Evolutionary conservation across 2,113 vertebrate genomes (phyloP).

Genomic region (Rhinoptilus africanus): DNA sequence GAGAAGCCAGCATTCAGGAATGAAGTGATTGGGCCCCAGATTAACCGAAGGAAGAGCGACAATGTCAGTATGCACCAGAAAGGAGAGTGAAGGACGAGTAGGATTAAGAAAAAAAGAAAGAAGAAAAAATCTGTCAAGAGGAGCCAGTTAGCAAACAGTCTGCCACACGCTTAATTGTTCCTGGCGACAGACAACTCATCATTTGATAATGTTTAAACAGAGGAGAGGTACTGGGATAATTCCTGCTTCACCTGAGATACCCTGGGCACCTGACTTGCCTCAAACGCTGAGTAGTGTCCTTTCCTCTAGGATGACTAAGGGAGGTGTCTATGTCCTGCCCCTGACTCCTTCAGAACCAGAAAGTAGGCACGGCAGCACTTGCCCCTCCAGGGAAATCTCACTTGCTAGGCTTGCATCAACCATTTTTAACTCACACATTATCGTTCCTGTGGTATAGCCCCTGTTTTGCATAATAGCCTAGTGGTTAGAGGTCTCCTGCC

Average conservation of each 20-base stretch:
- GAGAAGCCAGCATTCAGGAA: background rate
- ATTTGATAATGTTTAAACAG: background rate
- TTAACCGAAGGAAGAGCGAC: background rate
- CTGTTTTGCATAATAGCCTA: background rate
- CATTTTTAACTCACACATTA: background rate
- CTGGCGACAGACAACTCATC: background rate
- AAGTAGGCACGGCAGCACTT: background rate
- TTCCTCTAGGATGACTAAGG: background rate
- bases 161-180: background rate
- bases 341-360: background rate
- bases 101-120: background rate
- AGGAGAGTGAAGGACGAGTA: background rate
- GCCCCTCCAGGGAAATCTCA: background rate
- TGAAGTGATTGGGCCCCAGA: rapidly evolving
- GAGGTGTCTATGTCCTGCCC: background rate
- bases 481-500: background rate
- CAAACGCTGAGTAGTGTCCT: background rate
- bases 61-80: background rate
- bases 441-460: background rate
- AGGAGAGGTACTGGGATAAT: background rate
- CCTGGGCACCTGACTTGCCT: background rate
- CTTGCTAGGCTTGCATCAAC: background rate
- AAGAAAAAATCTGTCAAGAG: background rate
- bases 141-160: background rate
- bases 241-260: background rate